Base-by-base conservation (phyloP, 2,888 invertebrate species). In the Troides aeacus region DNA sequence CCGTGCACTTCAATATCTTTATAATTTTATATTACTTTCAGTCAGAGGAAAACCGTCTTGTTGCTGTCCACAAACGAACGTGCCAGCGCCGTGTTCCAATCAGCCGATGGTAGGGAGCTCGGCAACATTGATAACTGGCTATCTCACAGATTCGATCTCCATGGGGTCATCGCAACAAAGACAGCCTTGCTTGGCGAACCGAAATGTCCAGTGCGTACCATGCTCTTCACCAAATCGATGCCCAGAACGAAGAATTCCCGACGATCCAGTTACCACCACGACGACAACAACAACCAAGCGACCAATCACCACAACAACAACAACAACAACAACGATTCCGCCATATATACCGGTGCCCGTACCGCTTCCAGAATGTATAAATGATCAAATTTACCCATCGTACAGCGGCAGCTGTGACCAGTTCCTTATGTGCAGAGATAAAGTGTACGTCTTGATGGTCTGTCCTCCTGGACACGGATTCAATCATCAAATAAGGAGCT, bases 401-500 rank as follows among this genome's bases (percentile, higher is more conserved):
- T 57, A 50, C 46, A 63, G 39, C 8, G 64, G 64, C 3, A 64
- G 56, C 50, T 71, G 71, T 50, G 68, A 68, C 30, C 67, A 66
- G 30, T 68, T 68, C 39, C 58, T 67, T 18, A 68, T 65, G 57
- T 71, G 71, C 53, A 71, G 97, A 96, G 10, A 56, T 56, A 8
- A n/a, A 56, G 15, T 56, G 18, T 21, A 21, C 8, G 56, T 56
- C 21, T 56, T 56, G 21, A 56, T 56, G 56, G 21, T 56, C 7
- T 56, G 56, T 21, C 56, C 56, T 2, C 56, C 18, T 21, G 56
- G 56, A n/a, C 8, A 5, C n/a, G 56, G 56, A 8, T 97, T 95
- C 89, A 95, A 95, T 82, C 89, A 94, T 24, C 93, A 92, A 2
- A 93, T 88, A 15, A 95, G 95, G 74, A 94, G 94, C 59, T 97